phyloP scores from a whole-genome alignment of 2,113 vertebrate genomes.

The Myodes glareolus region DNA sequence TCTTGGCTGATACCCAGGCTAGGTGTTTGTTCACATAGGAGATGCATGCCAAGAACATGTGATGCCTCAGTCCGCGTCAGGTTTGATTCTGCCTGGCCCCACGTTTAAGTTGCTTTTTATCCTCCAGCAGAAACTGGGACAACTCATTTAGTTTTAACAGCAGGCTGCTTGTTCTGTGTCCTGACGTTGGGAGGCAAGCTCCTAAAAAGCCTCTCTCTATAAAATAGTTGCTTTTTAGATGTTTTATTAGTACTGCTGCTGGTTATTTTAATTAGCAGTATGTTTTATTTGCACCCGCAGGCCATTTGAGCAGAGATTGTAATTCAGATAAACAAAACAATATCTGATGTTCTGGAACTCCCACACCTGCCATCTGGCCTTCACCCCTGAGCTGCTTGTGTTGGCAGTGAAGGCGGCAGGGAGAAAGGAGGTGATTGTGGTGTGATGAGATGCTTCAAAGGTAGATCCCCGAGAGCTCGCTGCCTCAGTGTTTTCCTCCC shows the following conservation, averaged over 20 bases:
- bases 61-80: background rate
- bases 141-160: background rate
- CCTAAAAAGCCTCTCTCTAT: conserved; percentile 34
- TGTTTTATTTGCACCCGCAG: conserved; percentile 67
- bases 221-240: conserved; percentile 61
- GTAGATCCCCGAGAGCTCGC: conserved; percentile 37
- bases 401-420: conserved; percentile 27
- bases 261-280: conserved; percentile 71
- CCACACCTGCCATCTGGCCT: conserved; percentile 48
- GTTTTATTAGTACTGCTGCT: conserved; percentile 72
- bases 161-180: background rate
- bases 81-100: background rate
- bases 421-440: background rate
- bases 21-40: background rate
- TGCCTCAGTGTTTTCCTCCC: background rate
- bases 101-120: background rate
- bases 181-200: conserved; percentile 33
- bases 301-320: conserved; percentile 64
- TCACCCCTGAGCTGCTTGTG: background rate
- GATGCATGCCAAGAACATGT: background rate
- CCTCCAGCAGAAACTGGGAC: conserved; percentile 9
- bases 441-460: background rate
- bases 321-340: conserved; percentile 73
- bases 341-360: conserved; percentile 60
- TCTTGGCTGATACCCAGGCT: background rate